Conservation (phyloP, 2,888 invertebrate genomes). For the Oligia fasciuncula region DNA sequence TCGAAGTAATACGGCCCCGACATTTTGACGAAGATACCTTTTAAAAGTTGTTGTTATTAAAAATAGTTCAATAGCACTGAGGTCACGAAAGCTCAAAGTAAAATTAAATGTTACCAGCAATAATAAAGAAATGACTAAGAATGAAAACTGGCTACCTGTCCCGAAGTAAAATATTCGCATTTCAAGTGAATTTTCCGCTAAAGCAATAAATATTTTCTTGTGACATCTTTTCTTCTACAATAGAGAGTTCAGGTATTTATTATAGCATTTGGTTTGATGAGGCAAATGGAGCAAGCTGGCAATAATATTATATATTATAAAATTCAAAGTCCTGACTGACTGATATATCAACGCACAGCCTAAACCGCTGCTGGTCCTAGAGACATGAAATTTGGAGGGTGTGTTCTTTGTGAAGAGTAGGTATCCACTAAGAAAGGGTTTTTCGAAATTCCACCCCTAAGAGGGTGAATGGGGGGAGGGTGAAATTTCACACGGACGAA, state of each 20-base stretch:
- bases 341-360: no score
- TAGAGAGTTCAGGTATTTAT: slow-evolving; percentile 26
- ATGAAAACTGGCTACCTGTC: slow-evolving; percentile 35
- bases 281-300: neutral
- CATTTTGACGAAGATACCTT: slow-evolving; percentile 26
- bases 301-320: neutral
- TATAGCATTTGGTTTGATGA: slow-evolving; percentile 20
- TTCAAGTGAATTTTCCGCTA: slow-evolving; percentile 30
- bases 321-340: no score
- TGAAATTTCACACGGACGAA: no score
- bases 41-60: slow-evolving; percentile 43
- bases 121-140: slow-evolving; percentile 48
- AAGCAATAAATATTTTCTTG: slow-evolving; percentile 43
- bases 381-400: no score
- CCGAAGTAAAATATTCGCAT: slow-evolving; percentile 40
- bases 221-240: slow-evolving; percentile 34
- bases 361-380: no score
- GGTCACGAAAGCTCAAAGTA: slow-evolving; percentile 23
- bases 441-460: no score
- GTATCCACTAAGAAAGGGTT: no score
- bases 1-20: slow-evolving; percentile 5
- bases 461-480: no score
- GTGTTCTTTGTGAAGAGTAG: no score
- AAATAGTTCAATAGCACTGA: slow-evolving; percentile 29
- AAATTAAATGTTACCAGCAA: slow-evolving; percentile 42